Base-by-base conservation (phyloP, 2,797 vertebrate species). In the Chelonia mydas region DNA sequence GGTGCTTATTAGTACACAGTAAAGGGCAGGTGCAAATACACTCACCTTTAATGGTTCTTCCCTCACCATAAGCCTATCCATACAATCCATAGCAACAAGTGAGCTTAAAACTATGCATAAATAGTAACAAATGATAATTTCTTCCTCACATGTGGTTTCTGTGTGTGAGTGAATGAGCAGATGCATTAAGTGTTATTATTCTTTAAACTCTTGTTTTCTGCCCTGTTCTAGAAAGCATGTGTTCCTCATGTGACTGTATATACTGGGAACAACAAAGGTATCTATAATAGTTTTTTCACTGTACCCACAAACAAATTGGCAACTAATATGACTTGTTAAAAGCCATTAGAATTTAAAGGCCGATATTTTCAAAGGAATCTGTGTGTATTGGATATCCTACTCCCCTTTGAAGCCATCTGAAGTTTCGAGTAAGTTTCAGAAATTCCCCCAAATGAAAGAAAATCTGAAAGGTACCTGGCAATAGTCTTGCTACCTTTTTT, bases 291-390 rank as follows among this genome's bases (percentile, higher is more conserved):
- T 9, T 57, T 76, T 82, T 23, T 17, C 1, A 27, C 53, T 45
- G 49, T 57, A 65, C 72, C 53, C 47, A 33, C 80, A 6, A 65
- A 21, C 7, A 78, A 83, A 77, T 12, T 51, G 84, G 72, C 53
- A 92, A 89, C 31, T 51, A 1, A 80, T 13, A 61, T n/a, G 81
- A 57, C 85, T 21, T 16, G 54, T 90, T 81, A 90, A 92, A 90
- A 92, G 65, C 19, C 45, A 37, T 91, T 51, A 1, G 1, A 49
- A 49, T 4, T 45, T 76, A 88, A 90, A 76, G 78, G 59, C 55
- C 10, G 12, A 79, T 13, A 82, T 90, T 91, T 83, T 50, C 57
- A 84, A 86, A 55, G 23, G 51, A 89, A 27, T 27, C 90, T 90
- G 87, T 96, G 49, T 61, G 78, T n/a, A 81, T 76, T 55, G 37